phyloP scores from a whole-genome alignment of 2,113 vertebrate genomes.

The Capricornis sumatraensis region DNA sequence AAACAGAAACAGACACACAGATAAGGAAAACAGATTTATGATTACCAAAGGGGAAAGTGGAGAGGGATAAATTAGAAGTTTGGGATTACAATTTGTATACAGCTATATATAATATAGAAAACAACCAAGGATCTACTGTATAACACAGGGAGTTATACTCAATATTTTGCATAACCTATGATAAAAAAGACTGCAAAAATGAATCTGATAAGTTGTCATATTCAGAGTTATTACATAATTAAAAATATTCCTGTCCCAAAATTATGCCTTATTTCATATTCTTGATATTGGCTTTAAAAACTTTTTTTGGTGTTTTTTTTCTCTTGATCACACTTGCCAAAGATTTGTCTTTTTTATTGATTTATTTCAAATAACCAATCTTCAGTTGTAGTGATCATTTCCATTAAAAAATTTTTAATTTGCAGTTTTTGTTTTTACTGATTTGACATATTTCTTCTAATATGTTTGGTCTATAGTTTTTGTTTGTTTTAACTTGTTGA shows the following conservation, averaged over 20 bases:
- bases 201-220: not conserved
- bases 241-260: not conserved
- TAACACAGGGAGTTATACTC: not conserved
- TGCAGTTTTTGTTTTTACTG: not conserved
- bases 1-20: not conserved
- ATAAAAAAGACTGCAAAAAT: not conserved
- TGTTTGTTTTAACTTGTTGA: not conserved
- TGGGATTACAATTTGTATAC: not conserved
- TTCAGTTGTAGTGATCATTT: not conserved
- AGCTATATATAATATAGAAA: not conserved
- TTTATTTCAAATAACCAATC: not conserved
- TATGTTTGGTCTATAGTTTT: not conserved
- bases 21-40: not conserved
- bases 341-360: not conserved
- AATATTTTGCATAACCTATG: not conserved
- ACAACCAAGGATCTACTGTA: not conserved
- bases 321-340: not conserved
- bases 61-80: not conserved
- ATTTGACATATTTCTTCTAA: not conserved
- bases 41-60: not conserved
- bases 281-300: not conserved
- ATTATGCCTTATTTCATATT: not conserved
- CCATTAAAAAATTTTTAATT: not conserved
- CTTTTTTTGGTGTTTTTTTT: not conserved
- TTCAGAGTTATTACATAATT: not conserved